Conservation (phyloP, 2,888 invertebrate species). For the Boloria selene region DNA sequence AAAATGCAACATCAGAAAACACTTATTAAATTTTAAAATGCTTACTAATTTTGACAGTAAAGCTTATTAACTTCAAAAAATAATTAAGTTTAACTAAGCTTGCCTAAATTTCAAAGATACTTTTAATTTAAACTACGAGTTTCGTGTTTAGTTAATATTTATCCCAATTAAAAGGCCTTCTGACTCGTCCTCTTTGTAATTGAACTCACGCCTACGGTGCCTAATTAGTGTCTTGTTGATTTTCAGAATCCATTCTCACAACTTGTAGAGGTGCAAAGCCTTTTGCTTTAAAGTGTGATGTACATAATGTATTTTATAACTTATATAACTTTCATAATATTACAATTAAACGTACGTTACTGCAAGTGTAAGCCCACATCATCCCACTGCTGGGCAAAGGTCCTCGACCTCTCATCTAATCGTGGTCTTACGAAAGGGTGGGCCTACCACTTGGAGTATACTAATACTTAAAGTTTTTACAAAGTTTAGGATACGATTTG, state of each 20-base stretch:
- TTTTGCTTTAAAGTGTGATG: background rate
- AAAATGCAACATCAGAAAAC: no score
- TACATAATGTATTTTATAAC: no score
- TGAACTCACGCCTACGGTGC: slow-evolving; percentile 44
- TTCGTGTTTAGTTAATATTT: slow-evolving; percentile 43
- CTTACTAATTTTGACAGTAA: background rate
- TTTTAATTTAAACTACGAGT: slow-evolving; percentile 20
- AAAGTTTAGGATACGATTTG: no score
- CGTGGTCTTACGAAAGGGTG: no score
- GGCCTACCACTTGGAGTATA: no score
- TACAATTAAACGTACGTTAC: no score
- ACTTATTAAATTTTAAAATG: background rate
- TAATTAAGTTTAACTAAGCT: slow-evolving; percentile 11
- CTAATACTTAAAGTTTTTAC: no score
- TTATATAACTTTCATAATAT: no score
- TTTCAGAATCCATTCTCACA: slow-evolving; percentile 33
- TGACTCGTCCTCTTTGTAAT: slow-evolving; percentile 43
- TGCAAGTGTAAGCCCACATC: no score
- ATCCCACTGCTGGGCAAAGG: no score
- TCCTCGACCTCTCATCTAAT: no score
- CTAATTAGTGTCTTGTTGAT: slow-evolving; percentile 48
- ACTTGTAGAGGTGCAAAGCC: background rate
- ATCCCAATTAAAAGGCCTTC: slow-evolving; percentile 45
- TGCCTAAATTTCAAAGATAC: slow-evolving; percentile 15
- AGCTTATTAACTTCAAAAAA: background rate